A percentile compares a stretch with the other conserved stretches of the same genome.
These are phyloP conservation scores for Champsocephalus gunnari DNA, from an alignment of 2,797 vertebrate genomes.

Conservation along the genomic window DNA sequence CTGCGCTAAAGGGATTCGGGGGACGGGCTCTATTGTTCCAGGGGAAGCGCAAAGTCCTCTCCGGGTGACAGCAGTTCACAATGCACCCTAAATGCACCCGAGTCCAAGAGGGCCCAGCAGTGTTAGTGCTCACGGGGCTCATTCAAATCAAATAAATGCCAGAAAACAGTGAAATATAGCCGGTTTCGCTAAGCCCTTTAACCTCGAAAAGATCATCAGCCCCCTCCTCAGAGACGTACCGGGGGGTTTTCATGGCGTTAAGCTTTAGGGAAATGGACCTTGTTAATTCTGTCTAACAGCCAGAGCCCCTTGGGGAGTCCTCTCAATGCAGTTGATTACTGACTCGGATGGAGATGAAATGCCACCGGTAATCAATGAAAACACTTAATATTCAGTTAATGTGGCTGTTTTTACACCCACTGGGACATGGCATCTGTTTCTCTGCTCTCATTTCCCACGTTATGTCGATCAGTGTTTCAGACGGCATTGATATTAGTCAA, in stretches of 20 bases:
- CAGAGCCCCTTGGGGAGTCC: slow-evolving; percentile 35
- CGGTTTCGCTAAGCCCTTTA: slow-evolving; percentile 50
- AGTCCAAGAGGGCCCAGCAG: slow-evolving; percentile 29
- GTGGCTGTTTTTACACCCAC: slow-evolving; percentile 10
- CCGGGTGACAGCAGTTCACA: slow-evolving; percentile 58
- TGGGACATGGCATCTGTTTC: background rate
- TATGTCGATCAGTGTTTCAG: background rate
- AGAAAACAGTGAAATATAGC: slow-evolving; percentile 62
- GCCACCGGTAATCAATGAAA: slow-evolving; percentile 1
- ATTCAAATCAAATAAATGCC: slow-evolving; percentile 73
- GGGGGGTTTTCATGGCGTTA: slow-evolving; percentile 57
- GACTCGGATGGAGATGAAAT: slow-evolving; percentile 36
- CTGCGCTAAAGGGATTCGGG: slow-evolving; percentile 61
- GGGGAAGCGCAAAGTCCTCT: slow-evolving; percentile 64
- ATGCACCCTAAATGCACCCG: slow-evolving; percentile 59
- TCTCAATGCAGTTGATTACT: slow-evolving; percentile 40
- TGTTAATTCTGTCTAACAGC: slow-evolving; percentile 63
- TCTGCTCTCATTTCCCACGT: background rate
- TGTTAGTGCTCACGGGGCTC: slow-evolving; percentile 41
- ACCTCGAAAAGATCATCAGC: slow-evolving; percentile 62
- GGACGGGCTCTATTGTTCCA: slow-evolving; percentile 75
- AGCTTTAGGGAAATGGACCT: slow-evolving; percentile 71
- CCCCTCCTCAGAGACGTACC: slow-evolving; percentile 37
- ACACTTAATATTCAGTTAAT: background rate
- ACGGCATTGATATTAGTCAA: slow-evolving; percentile 12